Conservation (phyloP, 2,797 vertebrate species). For the Falco concolor region DNA sequence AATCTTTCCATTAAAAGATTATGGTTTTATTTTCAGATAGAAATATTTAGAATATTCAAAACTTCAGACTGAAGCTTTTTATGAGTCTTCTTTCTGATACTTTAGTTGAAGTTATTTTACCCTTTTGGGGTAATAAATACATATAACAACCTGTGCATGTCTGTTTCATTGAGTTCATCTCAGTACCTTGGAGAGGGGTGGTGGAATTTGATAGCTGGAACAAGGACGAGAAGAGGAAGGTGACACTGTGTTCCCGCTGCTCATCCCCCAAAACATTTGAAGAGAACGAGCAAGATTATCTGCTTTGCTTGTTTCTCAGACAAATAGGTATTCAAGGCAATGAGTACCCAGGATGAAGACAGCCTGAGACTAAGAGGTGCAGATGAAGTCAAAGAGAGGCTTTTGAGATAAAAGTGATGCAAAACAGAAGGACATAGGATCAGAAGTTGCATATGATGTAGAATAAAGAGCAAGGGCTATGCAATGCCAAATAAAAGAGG, state of each 20-base stretch:
- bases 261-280: not conserved
- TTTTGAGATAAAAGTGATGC: not conserved
- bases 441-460: not conserved
- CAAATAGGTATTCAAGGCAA: not conserved
- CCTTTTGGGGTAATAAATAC: not conserved
- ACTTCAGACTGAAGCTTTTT: not conserved
- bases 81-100: not conserved
- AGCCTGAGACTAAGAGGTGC: not conserved
- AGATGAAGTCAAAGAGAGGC: not conserved
- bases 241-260: fast-evolving
- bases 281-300: not conserved
- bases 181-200: not conserved
- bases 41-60: not conserved
- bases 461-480: not conserved
- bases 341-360: not conserved
- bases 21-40: not conserved
- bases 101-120: not conserved
- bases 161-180: not conserved
- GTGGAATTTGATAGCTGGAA: not conserved
- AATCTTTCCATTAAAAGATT: not conserved
- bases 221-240: not conserved
- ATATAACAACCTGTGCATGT: fast-evolving
- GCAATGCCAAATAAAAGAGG: not conserved
- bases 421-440: not conserved
- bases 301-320: not conserved